Conservation (phyloP, 2,797 vertebrate genomes). For the Anguilla obscura region DNA sequence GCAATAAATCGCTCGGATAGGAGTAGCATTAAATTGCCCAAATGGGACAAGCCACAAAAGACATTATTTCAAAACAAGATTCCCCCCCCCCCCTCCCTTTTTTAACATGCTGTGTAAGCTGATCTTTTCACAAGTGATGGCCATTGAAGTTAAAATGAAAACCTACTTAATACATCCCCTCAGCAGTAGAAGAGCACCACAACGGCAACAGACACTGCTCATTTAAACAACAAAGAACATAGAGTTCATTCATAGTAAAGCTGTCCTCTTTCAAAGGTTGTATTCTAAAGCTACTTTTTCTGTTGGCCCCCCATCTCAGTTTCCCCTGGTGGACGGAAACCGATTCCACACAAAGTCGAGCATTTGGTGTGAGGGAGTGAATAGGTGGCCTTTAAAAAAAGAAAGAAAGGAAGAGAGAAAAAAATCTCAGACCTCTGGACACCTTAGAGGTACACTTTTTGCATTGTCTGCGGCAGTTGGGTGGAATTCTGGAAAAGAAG, state of each 20-base stretch:
- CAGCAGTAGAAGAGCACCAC: constrained; percentile 78
- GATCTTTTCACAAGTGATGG: constrained; percentile 82
- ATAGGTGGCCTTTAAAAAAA: constrained; percentile 72
- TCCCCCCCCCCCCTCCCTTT: constrained; percentile 69
- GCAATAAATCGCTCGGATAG: constrained; percentile 22
- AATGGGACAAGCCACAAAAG: constrained; percentile 25
- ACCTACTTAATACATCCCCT: constrained; percentile 84
- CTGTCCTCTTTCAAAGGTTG: constrained; percentile 90
- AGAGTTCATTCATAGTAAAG: constrained; percentile 95
- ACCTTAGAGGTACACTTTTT: constrained; percentile 86
- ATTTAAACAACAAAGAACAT: constrained; percentile 98
- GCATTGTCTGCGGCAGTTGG: constrained; percentile 83
- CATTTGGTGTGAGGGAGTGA: constrained; percentile 86
- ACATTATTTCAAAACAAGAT: constrained; percentile 79
- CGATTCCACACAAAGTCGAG: constrained; percentile 77
- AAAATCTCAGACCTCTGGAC: constrained; percentile 81
- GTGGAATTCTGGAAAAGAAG: constrained; percentile 80
- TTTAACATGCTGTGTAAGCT: constrained; percentile 81
- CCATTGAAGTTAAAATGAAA: constrained; percentile 86
- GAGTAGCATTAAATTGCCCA: constrained; percentile 1
- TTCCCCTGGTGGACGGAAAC: constrained; percentile 76
- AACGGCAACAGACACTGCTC: constrained; percentile 91
- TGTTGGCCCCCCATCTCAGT: constrained; percentile 80
- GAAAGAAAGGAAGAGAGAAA: constrained; percentile 38
- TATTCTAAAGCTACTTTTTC: constrained; percentile 86